phyloP scores from a whole-genome alignment of 1,140 invertebrate species.

The Drosophila saltans region DNA sequence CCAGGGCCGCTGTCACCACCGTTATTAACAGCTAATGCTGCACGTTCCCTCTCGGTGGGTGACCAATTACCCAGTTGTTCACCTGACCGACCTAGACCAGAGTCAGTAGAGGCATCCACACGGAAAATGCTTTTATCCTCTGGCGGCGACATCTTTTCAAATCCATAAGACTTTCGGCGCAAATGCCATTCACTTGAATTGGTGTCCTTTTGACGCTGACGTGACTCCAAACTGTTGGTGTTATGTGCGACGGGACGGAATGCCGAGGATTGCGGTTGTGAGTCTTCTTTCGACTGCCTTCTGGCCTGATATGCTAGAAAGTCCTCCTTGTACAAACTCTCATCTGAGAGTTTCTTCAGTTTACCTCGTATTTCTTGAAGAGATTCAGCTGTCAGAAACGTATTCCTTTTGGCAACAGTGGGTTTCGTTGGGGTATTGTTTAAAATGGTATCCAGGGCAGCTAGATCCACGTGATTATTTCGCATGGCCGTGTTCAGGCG shows the following conservation, averaged over 20 bases:
- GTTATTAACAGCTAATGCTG: constrained; percentile 13
- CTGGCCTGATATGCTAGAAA: constrained; percentile 56
- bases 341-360: constrained; percentile 84
- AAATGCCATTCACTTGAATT: constrained; percentile 87
- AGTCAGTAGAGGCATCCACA: constrained; percentile 88
- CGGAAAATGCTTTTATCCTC: constrained; percentile 84
- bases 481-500: constrained; percentile 84
- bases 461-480: constrained; percentile 84
- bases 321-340: constrained; percentile 80
- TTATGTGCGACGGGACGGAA: constrained; percentile 79
- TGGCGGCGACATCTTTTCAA: constrained; percentile 86
- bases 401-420: constrained; percentile 60
- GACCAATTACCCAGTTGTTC: constrained; percentile 86
- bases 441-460: constrained; percentile 83
- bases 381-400: constrained; percentile 86
- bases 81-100: constrained; percentile 88
- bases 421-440: constrained; percentile 71
- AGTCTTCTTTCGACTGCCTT: constrained; percentile 68
- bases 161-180: constrained; percentile 89
- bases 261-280: constrained; percentile 41
- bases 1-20: constrained; percentile 36
- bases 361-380: constrained; percentile 85
- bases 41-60: constrained; percentile 59
- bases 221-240: constrained; percentile 85
- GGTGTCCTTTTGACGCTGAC: constrained; percentile 83